Conservation (phyloP, 1,140 invertebrate genomes). For the Callitettix versicolor region DNA sequence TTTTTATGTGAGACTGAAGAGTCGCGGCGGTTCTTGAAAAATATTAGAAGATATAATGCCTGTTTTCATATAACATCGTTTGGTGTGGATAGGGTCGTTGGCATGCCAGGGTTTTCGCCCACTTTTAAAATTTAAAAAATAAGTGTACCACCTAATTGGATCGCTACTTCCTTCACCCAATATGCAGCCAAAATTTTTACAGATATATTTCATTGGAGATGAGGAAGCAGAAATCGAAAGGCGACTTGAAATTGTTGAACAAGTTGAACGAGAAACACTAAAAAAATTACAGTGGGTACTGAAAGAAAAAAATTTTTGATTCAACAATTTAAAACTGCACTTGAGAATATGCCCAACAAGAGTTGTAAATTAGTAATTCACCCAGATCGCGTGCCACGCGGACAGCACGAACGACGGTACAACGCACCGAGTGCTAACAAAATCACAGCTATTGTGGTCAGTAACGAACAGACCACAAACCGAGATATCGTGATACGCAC, state of each 20-base stretch:
- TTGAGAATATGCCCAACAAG: conserved; percentile 22
- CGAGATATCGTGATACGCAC: conserved; percentile 26
- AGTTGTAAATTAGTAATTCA: conserved; percentile 21
- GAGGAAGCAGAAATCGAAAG: conserved; percentile 17
- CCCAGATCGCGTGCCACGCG: conserved; percentile 26
- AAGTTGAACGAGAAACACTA: background rate
- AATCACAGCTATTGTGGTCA: conserved; percentile 25
- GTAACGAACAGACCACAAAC: conserved; percentile 23
- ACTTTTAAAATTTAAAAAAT: conserved; percentile 36
- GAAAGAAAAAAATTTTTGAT: conserved; percentile 24
- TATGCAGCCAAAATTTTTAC: conserved; percentile 29
- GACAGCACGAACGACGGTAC: conserved; percentile 25
- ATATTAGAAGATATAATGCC: background rate
- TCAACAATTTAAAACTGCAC: conserved; percentile 25
- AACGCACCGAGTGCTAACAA: conserved; percentile 26
- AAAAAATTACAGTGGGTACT: conserved; percentile 24
- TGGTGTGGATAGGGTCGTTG: conserved; percentile 26
- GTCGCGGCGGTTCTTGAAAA: background rate
- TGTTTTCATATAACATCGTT: conserved; percentile 35
- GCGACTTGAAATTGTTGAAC: conserved; percentile 6
- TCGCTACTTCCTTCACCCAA: conserved; percentile 26
- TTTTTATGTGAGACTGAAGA: background rate
- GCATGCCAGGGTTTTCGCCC: conserved; percentile 28
- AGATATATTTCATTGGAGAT: conserved; percentile 34
- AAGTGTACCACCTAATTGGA: conserved; percentile 32